These are phyloP conservation scores for Echinarachnius parma DNA, from an alignment of 53 echinoderm and acorn worm species.

Conservation along the genomic window DNA sequence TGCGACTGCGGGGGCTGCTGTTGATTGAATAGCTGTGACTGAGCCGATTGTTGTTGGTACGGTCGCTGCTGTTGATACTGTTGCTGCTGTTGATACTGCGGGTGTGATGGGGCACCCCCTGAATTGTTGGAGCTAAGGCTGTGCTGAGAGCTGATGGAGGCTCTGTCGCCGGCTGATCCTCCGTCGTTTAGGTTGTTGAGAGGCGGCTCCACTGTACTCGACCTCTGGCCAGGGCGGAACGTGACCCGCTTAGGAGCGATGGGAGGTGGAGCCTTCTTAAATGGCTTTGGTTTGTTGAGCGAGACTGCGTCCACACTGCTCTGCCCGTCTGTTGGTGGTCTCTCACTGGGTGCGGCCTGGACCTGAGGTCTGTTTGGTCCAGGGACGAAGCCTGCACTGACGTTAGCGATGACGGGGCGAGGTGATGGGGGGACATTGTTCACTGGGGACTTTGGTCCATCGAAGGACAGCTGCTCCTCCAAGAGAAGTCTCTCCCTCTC, in stretches of 20 bases:
- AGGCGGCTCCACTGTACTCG: slow-evolving; percentile 6
- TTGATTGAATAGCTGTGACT: too few species aligned
- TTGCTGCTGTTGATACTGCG: neutral
- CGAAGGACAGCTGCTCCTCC: slow-evolving; percentile 69
- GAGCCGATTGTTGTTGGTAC: too few species aligned
- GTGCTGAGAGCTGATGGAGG: slow-evolving; percentile 38
- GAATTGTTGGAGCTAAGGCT: slow-evolving; percentile 38
- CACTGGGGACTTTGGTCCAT: slow-evolving; percentile 10
- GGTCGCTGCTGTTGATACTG: too few species aligned
- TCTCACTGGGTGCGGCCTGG: slow-evolving; percentile 22
- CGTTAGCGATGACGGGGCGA: slow-evolving; percentile 45
- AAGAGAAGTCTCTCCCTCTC: slow-evolving; percentile 75
- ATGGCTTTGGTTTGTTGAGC: slow-evolving; percentile 52
- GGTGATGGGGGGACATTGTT: slow-evolving; percentile 12
- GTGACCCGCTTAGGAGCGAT: slow-evolving; percentile 68
- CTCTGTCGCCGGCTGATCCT: slow-evolving; percentile 24
- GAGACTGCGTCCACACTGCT: slow-evolving; percentile 8
- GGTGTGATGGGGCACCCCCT: slow-evolving; percentile 19
- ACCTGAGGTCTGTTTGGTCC: slow-evolving; percentile 55
- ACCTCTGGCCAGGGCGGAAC: slow-evolving; percentile 33
- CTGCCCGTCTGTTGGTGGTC: slow-evolving; percentile 45
- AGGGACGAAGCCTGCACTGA: slow-evolving; percentile 65
- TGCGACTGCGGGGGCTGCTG: neutral
- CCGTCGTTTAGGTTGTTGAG: slow-evolving; percentile 19
- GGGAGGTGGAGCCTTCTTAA: slow-evolving; percentile 55